These are phyloP conservation scores for Alouatta palliata DNA, from an alignment of 2,113 vertebrate genomes.

Conservation along the genomic window DNA sequence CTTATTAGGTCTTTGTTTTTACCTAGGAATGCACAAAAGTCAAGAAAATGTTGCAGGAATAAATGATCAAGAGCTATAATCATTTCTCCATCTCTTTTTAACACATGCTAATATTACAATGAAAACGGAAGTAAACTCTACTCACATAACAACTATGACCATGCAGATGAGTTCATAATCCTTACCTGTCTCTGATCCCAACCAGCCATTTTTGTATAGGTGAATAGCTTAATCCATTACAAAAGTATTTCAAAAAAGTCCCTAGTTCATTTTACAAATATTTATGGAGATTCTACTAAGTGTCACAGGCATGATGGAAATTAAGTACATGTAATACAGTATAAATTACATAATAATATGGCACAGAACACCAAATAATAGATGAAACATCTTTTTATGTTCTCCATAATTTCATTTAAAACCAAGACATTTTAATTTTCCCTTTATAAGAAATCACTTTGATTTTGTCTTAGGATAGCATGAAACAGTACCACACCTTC, in stretches of 20 bases:
- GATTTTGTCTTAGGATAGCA: slow-evolving; percentile 28
- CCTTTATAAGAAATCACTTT: slow-evolving; percentile 12
- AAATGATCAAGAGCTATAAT: not conserved
- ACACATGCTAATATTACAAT: not conserved
- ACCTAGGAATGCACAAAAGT: slow-evolving; percentile 2
- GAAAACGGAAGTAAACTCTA: slow-evolving; percentile 34
- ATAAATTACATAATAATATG: slow-evolving; percentile 29
- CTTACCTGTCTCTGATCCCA: not conserved
- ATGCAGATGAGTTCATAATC: not conserved
- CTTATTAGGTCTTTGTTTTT: not conserved
- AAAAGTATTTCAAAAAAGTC: not conserved
- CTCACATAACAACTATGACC: not conserved
- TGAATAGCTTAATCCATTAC: not conserved
- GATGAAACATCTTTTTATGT: not conserved
- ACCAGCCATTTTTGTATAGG: not conserved
- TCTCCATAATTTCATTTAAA: slow-evolving; percentile 48
- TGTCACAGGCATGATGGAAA: not conserved
- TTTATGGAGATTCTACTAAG: not conserved
- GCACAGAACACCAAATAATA: not conserved
- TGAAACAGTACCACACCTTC: not conserved
- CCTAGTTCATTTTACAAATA: slow-evolving; percentile 35
- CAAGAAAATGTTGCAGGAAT: not conserved
- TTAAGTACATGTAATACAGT: not conserved
- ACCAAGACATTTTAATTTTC: not conserved
- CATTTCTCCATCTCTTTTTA: not conserved